Percentiles rank a stretch among this genome's conserved stretches.
phyloP scores from a whole-genome alignment of 2,113 vertebrate genomes.

The Rhabdornis inornatus region DNA sequence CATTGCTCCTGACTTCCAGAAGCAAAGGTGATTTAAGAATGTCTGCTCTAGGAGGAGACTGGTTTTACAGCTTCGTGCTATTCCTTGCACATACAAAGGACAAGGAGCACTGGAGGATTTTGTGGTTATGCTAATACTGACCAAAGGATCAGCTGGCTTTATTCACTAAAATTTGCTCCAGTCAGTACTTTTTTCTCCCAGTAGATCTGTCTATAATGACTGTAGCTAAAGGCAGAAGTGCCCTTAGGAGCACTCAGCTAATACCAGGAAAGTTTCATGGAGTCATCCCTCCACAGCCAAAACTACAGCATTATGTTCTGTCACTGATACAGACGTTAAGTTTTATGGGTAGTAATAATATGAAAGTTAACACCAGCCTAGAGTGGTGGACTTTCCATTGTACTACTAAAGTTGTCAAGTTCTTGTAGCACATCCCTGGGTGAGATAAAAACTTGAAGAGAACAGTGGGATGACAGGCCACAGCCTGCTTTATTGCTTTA shows the following conservation, averaged over 20 bases:
- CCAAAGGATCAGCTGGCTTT: constrained; percentile 14
- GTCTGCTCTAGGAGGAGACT: background rate
- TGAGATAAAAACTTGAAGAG: background rate
- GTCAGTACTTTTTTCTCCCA: background rate
- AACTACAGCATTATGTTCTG: background rate
- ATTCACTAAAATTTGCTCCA: background rate
- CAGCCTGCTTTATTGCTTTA: background rate
- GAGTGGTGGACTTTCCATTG: background rate
- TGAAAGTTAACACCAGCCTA: background rate
- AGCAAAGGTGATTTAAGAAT: background rate
- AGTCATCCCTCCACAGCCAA: background rate
- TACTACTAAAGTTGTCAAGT: background rate
- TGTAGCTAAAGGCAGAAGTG: background rate
- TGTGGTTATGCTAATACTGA: constrained; percentile 8
- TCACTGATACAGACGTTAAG: background rate
- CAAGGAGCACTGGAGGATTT: background rate
- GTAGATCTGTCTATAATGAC: background rate
- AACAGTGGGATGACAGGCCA: background rate
- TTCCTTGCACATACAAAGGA: background rate
- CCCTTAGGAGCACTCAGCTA: background rate
- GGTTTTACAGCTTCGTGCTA: background rate
- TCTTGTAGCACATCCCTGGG: background rate
- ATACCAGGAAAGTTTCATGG: background rate
- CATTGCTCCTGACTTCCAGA: background rate
- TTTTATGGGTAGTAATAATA: background rate